Base-by-base conservation (phyloP, 1,140 invertebrate species). In the Trichonephila inaurata region DNA sequence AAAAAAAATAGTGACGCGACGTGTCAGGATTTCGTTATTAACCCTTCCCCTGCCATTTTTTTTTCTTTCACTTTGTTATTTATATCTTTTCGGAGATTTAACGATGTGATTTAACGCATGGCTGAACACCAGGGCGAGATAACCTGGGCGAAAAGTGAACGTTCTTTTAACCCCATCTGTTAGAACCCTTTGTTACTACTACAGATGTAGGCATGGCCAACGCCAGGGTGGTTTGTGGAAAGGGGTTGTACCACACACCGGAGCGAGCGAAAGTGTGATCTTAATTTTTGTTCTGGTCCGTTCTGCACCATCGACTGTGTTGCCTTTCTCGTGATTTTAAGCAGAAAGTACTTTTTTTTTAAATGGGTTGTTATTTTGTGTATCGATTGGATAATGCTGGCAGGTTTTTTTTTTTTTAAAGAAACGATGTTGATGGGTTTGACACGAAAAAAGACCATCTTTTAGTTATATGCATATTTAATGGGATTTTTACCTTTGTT, bases 81-180 rank as follows among this genome's bases (percentile, higher is more conserved):
- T 77, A 40, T 28, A 77, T 19, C 62, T 64, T 64, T 64, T 61
- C 3, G 44, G n/a, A 69, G 72, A 51, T 77, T 81, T 81, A 90
- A 81, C 72, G 89, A 90, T 51, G 72, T 81, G 66, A 90, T 90
- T 90, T 90, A 60, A 90, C 89, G 89, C 89, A 19, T 90, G 69
- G 69, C 40, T 90, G 89, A 24, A 61, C 69, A 60, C 44, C 69
- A 62, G 12, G 64, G 44, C 44, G 69, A n/a, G 87, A 90, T 81
- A 69, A 69, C 66, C 66, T 77, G 19, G 51, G 7, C 24, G 7
- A 6, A 77, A 24, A 90, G 89, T 90, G 89, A 90, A 90, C 40
- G 89, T 33, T 81, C 72, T 77, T 77, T 51, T 40, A 40, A 77
- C 72, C 72, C 72, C 72, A 77, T 24, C 72, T 77, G 72, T 40